A percentile compares a stretch with the other conserved stretches of the same genome.
Conservation (phyloP, 2,797 vertebrate species). For the Diceros bicornis region DNA sequence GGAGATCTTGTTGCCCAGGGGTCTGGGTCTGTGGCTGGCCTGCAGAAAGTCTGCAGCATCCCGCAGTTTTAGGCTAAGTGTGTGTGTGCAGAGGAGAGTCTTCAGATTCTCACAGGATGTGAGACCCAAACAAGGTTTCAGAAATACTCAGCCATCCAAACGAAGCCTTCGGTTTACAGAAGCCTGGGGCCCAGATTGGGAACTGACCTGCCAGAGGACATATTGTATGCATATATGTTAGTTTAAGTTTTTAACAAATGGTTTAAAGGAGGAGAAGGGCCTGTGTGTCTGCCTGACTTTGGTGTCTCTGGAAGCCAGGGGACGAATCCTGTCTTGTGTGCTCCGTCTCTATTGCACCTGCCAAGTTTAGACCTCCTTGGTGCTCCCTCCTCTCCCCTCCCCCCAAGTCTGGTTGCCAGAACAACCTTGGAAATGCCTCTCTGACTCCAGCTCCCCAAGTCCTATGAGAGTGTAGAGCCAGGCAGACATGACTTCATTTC, state of each 20-base stretch:
- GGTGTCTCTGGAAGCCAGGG: not conserved
- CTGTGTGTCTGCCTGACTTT: not conserved
- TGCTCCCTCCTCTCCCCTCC: not conserved
- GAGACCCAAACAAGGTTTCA: not conserved
- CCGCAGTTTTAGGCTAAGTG: not conserved
- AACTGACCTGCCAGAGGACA: not conserved
- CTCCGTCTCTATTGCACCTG: conserved; percentile 47
- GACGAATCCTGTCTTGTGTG: not conserved
- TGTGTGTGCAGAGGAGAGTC: accelerated
- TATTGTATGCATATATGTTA: accelerated
- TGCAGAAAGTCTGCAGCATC: accelerated
- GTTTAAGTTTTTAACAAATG: not conserved
- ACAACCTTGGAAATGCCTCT: not conserved
- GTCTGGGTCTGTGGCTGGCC: not conserved
- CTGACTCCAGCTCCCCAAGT: not conserved
- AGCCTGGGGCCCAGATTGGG: not conserved
- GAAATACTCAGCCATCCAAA: accelerated
- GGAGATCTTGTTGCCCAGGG: not conserved
- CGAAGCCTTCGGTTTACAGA: not conserved
- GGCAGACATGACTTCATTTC: no score
- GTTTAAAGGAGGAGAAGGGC: not conserved
- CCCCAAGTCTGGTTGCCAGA: not conserved
- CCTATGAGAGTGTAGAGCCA: not conserved
- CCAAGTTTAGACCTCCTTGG: not conserved
- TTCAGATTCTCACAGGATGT: not conserved